A percentile compares a stretch with the other conserved stretches of the same genome.
phyloP scores from a whole-genome alignment of 2,888 invertebrate genomes.

The Rugalucina vietnamica region DNA sequence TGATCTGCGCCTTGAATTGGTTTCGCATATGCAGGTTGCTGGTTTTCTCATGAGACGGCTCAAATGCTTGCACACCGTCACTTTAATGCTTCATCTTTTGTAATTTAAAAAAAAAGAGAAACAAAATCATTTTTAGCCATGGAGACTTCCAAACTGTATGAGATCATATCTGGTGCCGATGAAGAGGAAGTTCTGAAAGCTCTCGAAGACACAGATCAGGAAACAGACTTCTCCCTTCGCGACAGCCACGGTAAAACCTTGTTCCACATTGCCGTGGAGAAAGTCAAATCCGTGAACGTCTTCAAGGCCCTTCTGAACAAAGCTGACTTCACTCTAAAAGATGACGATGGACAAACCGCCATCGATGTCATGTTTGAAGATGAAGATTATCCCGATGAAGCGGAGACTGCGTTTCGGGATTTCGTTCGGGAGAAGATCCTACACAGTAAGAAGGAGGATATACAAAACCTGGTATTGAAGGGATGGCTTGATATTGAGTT shows the following conservation, averaged over 20 bases:
- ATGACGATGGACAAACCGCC: conserved; percentile 66
- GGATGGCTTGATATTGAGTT: conserved; percentile 70
- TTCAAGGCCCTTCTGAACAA: conserved; percentile 67
- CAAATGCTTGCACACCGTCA: no score
- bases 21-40: no score
- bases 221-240: conserved; percentile 53
- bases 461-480: conserved; percentile 54
- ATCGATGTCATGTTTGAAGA: conserved; percentile 65
- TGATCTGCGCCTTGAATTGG: no score
- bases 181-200: conserved; percentile 56
- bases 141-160: conserved; percentile 61
- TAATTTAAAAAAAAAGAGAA: no score
- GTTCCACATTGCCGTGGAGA: conserved; percentile 67
- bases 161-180: conserved; percentile 63
- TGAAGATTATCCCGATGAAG: conserved; percentile 56
- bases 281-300: conserved; percentile 60
- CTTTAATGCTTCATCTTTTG: no score
- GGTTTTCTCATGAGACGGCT: no score
- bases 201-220: conserved; percentile 51
- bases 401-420: conserved; percentile 51
- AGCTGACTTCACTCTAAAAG: conserved; percentile 62
- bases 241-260: conserved; percentile 66
- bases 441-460: conserved; percentile 58
- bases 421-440: conserved; percentile 56
- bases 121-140: conserved; percentile 37